Conservation (phyloP, 1,140 invertebrate genomes). For the Drosophila nannoptera region DNA sequence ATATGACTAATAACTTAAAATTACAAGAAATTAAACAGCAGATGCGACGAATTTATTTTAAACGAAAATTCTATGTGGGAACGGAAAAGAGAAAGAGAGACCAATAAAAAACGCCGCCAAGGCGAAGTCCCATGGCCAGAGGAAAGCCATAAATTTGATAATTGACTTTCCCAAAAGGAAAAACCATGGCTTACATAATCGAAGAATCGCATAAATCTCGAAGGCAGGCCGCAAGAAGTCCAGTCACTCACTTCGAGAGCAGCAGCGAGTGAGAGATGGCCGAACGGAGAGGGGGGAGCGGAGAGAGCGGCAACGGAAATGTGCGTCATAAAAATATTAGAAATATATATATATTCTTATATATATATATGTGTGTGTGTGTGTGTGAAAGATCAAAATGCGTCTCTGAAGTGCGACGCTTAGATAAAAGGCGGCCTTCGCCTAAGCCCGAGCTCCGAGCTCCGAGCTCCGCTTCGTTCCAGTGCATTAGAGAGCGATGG, state of each 20-base stretch:
- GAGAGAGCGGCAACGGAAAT: slow-evolving; percentile 56
- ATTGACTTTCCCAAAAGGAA: slow-evolving; percentile 67
- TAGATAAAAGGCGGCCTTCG: slow-evolving; percentile 54
- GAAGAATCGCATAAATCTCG: slow-evolving; percentile 72
- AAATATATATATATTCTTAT: too few relatives aligned
- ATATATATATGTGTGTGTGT: too few relatives aligned
- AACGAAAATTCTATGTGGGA: slow-evolving; percentile 48
- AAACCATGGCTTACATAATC: slow-evolving; percentile 69
- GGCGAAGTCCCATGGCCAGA: slow-evolving; percentile 41
- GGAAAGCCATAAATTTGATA: slow-evolving; percentile 72
- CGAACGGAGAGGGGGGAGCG: not conserved
- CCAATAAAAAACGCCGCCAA: slow-evolving; percentile 52
- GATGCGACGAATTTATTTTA: slow-evolving; percentile 45
- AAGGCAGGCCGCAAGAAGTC: slow-evolving; percentile 36
- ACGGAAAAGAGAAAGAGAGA: slow-evolving; percentile 17
- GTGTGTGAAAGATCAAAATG: slow-evolving; percentile 44
- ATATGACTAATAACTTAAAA: slow-evolving; percentile 74
- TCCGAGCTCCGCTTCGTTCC: slow-evolving; percentile 43
- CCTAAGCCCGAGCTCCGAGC: slow-evolving; percentile 6
- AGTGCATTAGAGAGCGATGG: slow-evolving; percentile 62
- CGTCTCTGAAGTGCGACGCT: slow-evolving; percentile 27
- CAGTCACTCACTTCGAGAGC: slow-evolving; percentile 55
- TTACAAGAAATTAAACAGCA: slow-evolving; percentile 66
- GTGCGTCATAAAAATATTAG: slow-evolving; percentile 77
- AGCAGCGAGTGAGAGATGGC: slow-evolving; percentile 11